Percentiles rank a stretch among this genome's conserved stretches.
Evolutionary conservation across 2,113 vertebrate species (phyloP).

Genomic region (Aptenodytes patagonicus): DNA sequence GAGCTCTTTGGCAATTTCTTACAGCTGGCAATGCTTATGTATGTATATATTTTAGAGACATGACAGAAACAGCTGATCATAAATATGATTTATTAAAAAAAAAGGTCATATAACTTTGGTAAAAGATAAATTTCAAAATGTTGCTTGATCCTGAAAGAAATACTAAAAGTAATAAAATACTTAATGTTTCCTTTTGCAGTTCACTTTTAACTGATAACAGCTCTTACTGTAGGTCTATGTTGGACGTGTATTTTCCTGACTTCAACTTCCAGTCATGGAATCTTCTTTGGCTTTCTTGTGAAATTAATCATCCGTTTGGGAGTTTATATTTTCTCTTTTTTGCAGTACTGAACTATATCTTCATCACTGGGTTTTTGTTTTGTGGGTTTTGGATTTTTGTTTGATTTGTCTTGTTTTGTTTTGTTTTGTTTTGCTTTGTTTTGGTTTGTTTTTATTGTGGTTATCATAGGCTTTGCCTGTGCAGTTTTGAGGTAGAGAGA

Average conservation of each 20-base stretch:
- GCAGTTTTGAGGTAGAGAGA: background rate
- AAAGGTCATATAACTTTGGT: background rate
- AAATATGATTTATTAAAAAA: background rate
- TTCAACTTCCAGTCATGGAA: background rate
- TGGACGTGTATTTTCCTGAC: background rate
- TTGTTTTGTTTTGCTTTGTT: background rate
- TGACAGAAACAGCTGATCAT: background rate
- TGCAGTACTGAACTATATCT: background rate
- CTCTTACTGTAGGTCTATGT: background rate
- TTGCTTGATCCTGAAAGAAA: background rate
- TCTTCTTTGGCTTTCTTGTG: background rate
- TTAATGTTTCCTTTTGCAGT: background rate
- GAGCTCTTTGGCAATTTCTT: background rate
- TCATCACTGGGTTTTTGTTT: background rate
- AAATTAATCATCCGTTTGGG: background rate
- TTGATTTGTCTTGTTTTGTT: background rate
- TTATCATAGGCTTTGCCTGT: background rate
- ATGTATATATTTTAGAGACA: background rate
- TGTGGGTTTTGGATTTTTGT: background rate
- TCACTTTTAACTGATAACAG: background rate
- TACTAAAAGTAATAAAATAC: background rate
- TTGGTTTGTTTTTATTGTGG: background rate
- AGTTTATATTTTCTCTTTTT: background rate
- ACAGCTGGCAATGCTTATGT: background rate
- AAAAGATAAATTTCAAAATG: background rate